These are phyloP conservation scores for Oxystoma pomonae DNA, from an alignment of 2,888 invertebrate species.

Conservation along the genomic window DNA sequence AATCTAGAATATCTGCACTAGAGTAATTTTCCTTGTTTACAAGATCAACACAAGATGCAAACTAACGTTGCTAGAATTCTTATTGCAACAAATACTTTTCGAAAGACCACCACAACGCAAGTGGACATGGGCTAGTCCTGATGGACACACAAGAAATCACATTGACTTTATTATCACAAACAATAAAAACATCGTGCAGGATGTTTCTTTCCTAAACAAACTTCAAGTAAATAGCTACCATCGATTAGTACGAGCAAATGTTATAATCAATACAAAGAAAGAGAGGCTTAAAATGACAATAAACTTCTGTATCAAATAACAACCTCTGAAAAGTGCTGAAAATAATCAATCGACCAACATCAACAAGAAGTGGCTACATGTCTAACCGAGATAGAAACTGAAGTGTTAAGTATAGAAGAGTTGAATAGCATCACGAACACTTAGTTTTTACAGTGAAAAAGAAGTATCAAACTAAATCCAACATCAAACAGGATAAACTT, in stretches of 20 bases:
- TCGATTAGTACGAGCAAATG: slow-evolving; percentile 4
- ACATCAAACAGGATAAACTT: not conserved
- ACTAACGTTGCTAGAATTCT: no score
- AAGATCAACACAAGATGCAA: slow-evolving; percentile 2
- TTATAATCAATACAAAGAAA: not conserved
- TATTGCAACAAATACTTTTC: no score
- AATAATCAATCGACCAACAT: no score
- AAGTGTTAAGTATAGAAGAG: not conserved
- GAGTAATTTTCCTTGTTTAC: slow-evolving; percentile 8
- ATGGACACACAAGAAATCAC: slow-evolving; percentile 1
- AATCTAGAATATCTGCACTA: not conserved
- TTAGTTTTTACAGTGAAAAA: not conserved
- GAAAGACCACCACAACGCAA: no score
- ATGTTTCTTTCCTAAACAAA: no score
- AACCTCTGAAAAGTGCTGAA: not conserved
- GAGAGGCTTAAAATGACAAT: not conserved
- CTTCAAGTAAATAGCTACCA: slow-evolving; percentile 3
- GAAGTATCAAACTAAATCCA: not conserved
- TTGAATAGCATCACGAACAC: not conserved
- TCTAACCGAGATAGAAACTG: not conserved
- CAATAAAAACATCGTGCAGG: slow-evolving; percentile 3
- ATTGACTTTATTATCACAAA: slow-evolving; percentile 2
- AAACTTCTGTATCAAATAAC: not conserved
- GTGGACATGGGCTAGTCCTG: slow-evolving; percentile 6
- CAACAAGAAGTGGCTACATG: not conserved